Base-by-base conservation (phyloP, 2,888 invertebrate species). In the Temnothorax rugatulus region DNA sequence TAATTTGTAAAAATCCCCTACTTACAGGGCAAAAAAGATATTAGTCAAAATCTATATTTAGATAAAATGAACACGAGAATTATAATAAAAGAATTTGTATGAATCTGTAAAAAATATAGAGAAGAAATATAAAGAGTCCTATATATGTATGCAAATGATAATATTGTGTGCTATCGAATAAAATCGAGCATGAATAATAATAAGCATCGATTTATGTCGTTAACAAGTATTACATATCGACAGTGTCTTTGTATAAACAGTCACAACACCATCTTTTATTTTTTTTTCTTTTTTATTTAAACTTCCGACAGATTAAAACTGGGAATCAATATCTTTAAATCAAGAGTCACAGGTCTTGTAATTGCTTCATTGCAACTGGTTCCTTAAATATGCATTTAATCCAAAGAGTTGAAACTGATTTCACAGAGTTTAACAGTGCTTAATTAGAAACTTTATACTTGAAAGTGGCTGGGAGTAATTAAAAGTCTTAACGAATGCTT, bases 381-480 rank as follows among this genome's bases (percentile, higher is more conserved):
- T 38, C 25, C 8, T 59, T 69, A 79, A 79, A 61, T 71, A 71
- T 69, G 47, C 44, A 71, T 81, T 79, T 81, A 71, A 7, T n/a
- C 44, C 54, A 59, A 59, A 81, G 59, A 71, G 21, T 81, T 47
- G 18, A 79, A 61, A 81, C 71, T 81, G 71, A 71, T 81, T 81
- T 81, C 59, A 38, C 50, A 0, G 13, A 81, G 59, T 61, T 81
- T 71, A 71, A 81, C 71, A 81, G 57, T 59, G 71, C 69, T 79
- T 79, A 79, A 81, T 71, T 71, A 81, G 59, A 81, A 81, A 59
- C 57, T 71, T 71, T 71, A 81, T 81, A 61, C 47, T 81, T 34
- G 57, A 71, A 69, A 71, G 57, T 59, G 13, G 13, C 18, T 71
- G 18, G 3, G 25, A 71, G 73, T 81, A 71, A 81, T 81, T 81